These are phyloP conservation scores for Paraescarpia echinospica DNA, from an alignment of 1,140 invertebrate species.

Conservation along the genomic window DNA sequence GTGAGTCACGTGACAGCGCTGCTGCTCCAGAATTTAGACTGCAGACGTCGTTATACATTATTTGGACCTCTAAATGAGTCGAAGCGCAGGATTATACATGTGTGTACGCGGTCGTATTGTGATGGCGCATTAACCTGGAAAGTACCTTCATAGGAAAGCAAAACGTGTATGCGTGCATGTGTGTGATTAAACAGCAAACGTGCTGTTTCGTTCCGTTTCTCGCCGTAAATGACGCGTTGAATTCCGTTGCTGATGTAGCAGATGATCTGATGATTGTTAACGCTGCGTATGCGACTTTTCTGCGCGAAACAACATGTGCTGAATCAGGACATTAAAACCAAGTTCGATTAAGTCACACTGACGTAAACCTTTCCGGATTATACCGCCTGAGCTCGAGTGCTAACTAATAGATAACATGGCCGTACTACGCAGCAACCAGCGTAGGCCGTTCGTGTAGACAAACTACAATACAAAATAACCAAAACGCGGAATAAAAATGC, in stretches of 20 bases:
- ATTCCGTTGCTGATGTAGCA: not conserved
- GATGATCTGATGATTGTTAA: not conserved
- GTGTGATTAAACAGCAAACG: not conserved
- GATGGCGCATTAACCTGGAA: not conserved
- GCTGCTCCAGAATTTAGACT: not conserved
- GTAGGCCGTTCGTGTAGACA: not conserved
- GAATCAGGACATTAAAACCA: not conserved
- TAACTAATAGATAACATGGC: not conserved
- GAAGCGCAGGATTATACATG: not conserved
- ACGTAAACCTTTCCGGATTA: not conserved
- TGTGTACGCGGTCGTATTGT: not conserved
- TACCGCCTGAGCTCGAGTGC: not conserved
- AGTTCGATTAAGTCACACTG: not conserved
- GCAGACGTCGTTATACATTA: not conserved
- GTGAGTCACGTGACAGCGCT: not conserved
- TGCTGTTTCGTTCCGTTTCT: not conserved
- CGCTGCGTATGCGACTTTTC: not conserved
- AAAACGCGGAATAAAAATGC: not conserved
- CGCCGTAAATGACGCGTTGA: not conserved
- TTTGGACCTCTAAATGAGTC: not conserved
- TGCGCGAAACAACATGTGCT: not conserved
- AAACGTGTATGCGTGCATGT: not conserved
- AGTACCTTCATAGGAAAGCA: not conserved
- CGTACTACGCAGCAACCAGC: not conserved
- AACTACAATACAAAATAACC: not conserved